These are phyloP conservation scores for Trichogramma pretiosum DNA, from an alignment of 1,140 invertebrate species.

Conservation along the genomic window DNA sequence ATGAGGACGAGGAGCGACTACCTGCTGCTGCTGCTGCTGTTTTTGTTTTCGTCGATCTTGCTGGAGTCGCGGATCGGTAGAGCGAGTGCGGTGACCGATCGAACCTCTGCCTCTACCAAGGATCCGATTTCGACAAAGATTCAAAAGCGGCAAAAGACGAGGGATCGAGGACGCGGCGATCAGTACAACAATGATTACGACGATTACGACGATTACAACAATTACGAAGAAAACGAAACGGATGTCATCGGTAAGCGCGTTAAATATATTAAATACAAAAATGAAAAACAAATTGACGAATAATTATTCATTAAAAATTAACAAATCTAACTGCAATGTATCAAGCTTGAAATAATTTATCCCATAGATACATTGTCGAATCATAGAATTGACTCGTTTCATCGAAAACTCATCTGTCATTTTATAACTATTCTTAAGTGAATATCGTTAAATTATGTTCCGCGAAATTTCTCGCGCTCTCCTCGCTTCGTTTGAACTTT, in stretches of 20 bases:
- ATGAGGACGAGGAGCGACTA: background rate
- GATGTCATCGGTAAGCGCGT: conserved; percentile 16
- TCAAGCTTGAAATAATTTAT: background rate
- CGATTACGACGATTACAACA: conserved; percentile 31
- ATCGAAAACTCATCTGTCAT: no score
- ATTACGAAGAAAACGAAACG: conserved; percentile 27
- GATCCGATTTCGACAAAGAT: background rate
- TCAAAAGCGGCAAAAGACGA: background rate
- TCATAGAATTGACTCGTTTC: no score
- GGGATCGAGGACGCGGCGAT: background rate
- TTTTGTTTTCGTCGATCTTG: background rate
- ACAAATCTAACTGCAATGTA: background rate
- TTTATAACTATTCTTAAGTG: no score
- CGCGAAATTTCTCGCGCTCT: background rate
- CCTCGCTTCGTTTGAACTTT: no score
- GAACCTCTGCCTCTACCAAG: conserved; percentile 6
- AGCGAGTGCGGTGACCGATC: no score
- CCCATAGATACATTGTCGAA: background rate
- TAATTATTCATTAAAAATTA: no score
- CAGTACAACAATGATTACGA: conserved; percentile 22
- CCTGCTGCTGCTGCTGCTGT: conserved; percentile 6
- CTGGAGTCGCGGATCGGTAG: background rate
- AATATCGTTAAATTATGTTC: no score
- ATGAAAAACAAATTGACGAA: no score
- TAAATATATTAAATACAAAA: no score